Conservation (phyloP, 1,140 invertebrate genomes). For the Zelostemma sp. region DNA sequence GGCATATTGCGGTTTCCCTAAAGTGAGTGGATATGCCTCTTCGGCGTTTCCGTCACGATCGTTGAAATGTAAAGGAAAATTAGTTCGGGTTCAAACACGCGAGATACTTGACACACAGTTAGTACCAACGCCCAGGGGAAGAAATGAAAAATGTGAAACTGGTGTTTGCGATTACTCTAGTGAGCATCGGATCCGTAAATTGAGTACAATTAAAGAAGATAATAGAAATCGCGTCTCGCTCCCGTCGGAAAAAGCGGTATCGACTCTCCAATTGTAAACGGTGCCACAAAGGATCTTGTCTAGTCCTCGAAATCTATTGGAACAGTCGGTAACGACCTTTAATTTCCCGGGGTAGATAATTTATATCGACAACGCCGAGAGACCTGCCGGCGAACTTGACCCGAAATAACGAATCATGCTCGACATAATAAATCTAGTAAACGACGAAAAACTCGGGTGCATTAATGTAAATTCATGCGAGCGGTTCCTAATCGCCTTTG, state of each 20-base stretch:
- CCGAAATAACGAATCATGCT: slow-evolving; percentile 55
- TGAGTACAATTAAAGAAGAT: no score
- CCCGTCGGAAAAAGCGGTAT: background rate
- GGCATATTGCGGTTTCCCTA: no score
- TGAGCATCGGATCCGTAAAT: no score
- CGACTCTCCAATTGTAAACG: background rate
- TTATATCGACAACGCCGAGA: slow-evolving; percentile 24
- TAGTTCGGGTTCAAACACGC: no score
- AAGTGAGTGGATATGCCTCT: no score
- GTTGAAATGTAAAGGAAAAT: no score
- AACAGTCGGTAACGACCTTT: slow-evolving; percentile 24
- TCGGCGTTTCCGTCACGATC: no score
- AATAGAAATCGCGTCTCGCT: background rate
- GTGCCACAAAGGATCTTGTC: background rate
- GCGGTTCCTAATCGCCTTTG: slow-evolving; percentile 64
- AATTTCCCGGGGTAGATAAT: slow-evolving; percentile 43
- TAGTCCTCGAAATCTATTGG: slow-evolving; percentile 27
- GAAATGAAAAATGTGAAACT: no score
- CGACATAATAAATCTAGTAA: slow-evolving; percentile 66
- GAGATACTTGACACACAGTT: no score
- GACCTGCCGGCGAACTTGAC: slow-evolving; percentile 30
- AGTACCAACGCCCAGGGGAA: no score
- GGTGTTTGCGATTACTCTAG: no score
- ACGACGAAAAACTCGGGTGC: slow-evolving; percentile 59
- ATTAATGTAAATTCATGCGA: slow-evolving; percentile 70